Conservation (phyloP, 1,140 invertebrate genomes). For the Cryptotermes secundus region DNA sequence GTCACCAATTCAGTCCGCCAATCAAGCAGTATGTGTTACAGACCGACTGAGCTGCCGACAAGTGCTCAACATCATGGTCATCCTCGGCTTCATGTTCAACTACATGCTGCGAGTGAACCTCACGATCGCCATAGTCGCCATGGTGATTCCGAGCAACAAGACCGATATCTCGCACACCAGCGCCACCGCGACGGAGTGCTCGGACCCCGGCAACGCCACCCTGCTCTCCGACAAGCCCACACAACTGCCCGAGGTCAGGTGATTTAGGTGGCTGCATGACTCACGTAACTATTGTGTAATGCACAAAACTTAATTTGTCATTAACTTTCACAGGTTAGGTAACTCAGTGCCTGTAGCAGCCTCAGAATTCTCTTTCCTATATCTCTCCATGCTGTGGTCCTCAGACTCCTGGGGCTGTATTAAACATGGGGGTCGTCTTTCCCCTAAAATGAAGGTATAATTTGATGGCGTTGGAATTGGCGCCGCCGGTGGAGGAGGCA, state of each 20-base stretch:
- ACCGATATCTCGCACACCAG: conserved; percentile 34
- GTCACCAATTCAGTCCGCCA: too few species aligned
- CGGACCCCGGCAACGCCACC: conserved; percentile 42
- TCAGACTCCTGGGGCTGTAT: too few species aligned
- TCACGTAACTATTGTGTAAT: too few species aligned
- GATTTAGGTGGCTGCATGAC: neutral
- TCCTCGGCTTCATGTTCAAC: conserved; percentile 83
- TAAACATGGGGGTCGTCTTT: too few species aligned
- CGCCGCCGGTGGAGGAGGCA: too few species aligned
- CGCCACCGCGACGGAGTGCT: neutral
- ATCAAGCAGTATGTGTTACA: conserved; percentile 53
- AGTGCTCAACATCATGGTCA: conserved; percentile 80
- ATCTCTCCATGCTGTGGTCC: too few species aligned
- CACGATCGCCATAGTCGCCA: conserved; percentile 85
- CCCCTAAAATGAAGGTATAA: too few species aligned
- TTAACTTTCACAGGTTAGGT: too few species aligned
- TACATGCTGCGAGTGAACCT: conserved; percentile 86
- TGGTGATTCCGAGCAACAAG: conserved; percentile 62
- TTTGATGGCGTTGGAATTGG: too few species aligned
- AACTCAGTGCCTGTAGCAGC: too few species aligned
- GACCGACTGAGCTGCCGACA: conserved; percentile 72
- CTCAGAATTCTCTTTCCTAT: too few species aligned
- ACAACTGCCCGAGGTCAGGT: neutral
- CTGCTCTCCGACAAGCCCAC: conserved; percentile 17
- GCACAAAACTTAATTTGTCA: too few species aligned